Conservation (phyloP, 1,140 invertebrate genomes). For the Lepidurus packardi region DNA sequence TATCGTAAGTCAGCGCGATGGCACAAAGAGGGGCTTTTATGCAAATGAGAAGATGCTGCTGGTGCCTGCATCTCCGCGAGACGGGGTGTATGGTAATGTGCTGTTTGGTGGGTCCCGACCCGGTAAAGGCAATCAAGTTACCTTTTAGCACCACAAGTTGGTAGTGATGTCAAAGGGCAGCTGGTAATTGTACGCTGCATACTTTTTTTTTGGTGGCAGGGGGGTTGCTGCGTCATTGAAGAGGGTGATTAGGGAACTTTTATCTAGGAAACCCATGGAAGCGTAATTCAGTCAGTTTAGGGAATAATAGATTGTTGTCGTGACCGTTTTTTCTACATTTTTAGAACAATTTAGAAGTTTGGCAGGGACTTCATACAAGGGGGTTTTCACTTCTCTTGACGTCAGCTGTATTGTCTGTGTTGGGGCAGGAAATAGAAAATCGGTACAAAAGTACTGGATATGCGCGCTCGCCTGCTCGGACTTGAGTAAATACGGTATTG, state of each 20-base stretch:
- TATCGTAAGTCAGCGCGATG: slow-evolving; percentile 3
- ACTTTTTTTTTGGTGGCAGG: not conserved
- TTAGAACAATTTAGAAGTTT: not conserved
- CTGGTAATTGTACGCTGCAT: not conserved
- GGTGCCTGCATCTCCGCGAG: slow-evolving; percentile 1
- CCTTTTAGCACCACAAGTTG: not conserved
- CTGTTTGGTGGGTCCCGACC: not conserved
- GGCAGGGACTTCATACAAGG: not conserved
- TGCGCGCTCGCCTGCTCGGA: not conserved
- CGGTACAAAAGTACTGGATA: not conserved
- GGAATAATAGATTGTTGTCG: not conserved
- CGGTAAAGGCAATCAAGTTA: not conserved
- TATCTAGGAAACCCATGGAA: not conserved
- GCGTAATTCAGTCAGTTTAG: not conserved
- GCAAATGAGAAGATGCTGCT: slow-evolving; percentile 10
- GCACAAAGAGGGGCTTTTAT: slow-evolving; percentile 18
- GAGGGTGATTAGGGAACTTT: not conserved
- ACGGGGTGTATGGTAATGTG: not conserved
- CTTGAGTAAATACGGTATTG: not conserved
- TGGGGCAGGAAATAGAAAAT: not conserved
- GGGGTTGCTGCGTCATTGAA: not conserved
- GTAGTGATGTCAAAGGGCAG: not conserved
- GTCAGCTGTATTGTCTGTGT: slow-evolving; percentile 18
- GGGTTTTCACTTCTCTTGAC: not conserved
- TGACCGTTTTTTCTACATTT: not conserved